Evolutionary conservation across 2,888 invertebrate genomes (phyloP).

Genomic region (Platypus cylindrus): DNA sequence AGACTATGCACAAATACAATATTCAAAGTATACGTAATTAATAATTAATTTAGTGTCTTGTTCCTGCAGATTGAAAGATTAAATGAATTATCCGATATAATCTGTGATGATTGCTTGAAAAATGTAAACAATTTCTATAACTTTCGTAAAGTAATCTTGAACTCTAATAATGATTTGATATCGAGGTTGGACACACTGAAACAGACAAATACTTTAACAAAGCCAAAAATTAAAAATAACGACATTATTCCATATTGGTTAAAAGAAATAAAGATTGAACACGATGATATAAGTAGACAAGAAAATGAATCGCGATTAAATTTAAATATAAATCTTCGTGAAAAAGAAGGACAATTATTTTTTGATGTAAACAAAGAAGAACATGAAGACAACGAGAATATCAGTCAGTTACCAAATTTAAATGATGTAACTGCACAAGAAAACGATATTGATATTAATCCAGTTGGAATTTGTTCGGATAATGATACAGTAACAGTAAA

Average conservation of each 20-base stretch:
- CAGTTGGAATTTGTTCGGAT: conserved; percentile 1
- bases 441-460: conserved; percentile 6
- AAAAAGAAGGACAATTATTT: conserved; percentile 3
- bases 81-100: conserved; percentile 19
- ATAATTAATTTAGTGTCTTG: too few relatives aligned
- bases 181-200: conserved; percentile 16
- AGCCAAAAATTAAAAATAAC: conserved; percentile 14
- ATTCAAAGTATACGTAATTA: too few relatives aligned
- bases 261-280: too few relatives aligned
- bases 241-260: too few relatives aligned
- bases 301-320: neutral
- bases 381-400: too few relatives aligned
- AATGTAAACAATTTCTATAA: conserved; percentile 24
- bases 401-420: too few relatives aligned
- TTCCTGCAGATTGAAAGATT: conserved; percentile 16
- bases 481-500: conserved; percentile 9
- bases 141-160: conserved; percentile 25
- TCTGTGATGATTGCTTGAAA: conserved; percentile 24
- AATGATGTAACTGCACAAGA: conserved; percentile 3
- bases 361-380: too few relatives aligned
- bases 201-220: conserved; percentile 11
- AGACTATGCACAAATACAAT: too few relatives aligned
- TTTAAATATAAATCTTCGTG: too few relatives aligned
- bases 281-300: conserved; percentile 6
- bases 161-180: conserved; percentile 20